These are phyloP conservation scores for Conus canariensis DNA, from an alignment of 2,888 invertebrate species.

Conservation along the genomic window DNA sequence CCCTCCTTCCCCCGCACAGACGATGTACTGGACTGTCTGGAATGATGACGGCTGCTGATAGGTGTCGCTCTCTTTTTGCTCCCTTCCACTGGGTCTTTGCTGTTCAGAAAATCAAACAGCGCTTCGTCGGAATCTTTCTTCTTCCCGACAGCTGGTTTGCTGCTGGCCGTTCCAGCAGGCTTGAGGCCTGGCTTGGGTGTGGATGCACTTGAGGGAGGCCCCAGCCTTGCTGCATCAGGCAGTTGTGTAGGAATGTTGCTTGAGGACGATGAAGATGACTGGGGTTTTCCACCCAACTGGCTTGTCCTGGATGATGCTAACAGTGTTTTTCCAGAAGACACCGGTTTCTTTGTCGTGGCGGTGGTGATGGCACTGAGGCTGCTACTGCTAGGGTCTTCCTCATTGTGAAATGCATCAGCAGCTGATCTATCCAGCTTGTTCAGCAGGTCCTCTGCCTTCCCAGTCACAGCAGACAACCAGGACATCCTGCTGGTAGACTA, in stretches of 20 bases:
- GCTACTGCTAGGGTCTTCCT: slow-evolving; percentile 44
- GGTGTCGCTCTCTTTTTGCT: slow-evolving; percentile 61
- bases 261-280: slow-evolving; percentile 56
- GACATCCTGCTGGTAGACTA: slow-evolving; percentile 81
- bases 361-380: not conserved
- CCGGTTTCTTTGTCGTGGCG: not conserved
- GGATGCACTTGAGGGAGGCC: slow-evolving; percentile 13
- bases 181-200: slow-evolving; percentile 20
- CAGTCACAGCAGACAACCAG: slow-evolving; percentile 87
- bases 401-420: slow-evolving; percentile 81
- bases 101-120: slow-evolving; percentile 79
- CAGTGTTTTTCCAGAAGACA: not conserved
- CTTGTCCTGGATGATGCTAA: not conserved
- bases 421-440: slow-evolving; percentile 88
- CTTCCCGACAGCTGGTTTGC: slow-evolving; percentile 48
- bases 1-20: slow-evolving; percentile 62
- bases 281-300: slow-evolving; percentile 15
- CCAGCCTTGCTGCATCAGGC: slow-evolving; percentile 40
- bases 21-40: slow-evolving; percentile 76
- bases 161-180: slow-evolving; percentile 26
- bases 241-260: slow-evolving; percentile 65
- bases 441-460: slow-evolving; percentile 87
- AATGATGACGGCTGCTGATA: slow-evolving; percentile 69
- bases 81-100: slow-evolving; percentile 66
- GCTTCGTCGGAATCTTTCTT: slow-evolving; percentile 78